phyloP scores from a whole-genome alignment of 1,140 invertebrate genomes.

The Brevipalpus yothersi region DNA sequence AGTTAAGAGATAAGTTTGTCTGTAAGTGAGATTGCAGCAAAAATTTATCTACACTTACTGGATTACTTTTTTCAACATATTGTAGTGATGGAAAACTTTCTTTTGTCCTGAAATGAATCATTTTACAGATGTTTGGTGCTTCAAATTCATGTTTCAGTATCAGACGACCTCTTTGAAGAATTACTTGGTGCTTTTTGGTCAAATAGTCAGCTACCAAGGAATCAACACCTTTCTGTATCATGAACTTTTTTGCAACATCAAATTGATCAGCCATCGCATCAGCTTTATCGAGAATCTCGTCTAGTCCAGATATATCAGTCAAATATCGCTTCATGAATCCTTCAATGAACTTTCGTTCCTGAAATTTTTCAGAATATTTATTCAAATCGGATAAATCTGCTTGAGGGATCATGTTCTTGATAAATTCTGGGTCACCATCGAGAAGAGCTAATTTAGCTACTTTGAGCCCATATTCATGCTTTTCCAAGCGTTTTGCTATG shows the following conservation, averaged over 20 bases:
- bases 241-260: neutral
- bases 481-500: constrained; percentile 58
- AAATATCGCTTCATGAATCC: neutral
- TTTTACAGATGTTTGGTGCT: neutral
- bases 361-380: neutral
- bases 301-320: neutral
- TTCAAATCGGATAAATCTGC: too few species aligned
- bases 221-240: neutral
- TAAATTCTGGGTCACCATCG: constrained; percentile 37
- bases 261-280: neutral
- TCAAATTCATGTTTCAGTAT: neutral
- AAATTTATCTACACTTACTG: neutral
- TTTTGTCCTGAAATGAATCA: neutral
- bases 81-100: neutral
- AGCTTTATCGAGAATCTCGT: neutral
- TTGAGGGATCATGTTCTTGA: constrained; percentile 44
- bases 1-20: too few species aligned
- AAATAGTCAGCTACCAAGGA: neutral
- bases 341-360: neutral
- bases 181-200: neutral
- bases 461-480: constrained; percentile 41
- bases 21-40: too few species aligned
- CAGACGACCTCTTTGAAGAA: neutral
- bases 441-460: constrained; percentile 58
- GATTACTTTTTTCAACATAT: neutral